Conservation (phyloP, 2,888 invertebrate species). For the Drosophila dives region DNA sequence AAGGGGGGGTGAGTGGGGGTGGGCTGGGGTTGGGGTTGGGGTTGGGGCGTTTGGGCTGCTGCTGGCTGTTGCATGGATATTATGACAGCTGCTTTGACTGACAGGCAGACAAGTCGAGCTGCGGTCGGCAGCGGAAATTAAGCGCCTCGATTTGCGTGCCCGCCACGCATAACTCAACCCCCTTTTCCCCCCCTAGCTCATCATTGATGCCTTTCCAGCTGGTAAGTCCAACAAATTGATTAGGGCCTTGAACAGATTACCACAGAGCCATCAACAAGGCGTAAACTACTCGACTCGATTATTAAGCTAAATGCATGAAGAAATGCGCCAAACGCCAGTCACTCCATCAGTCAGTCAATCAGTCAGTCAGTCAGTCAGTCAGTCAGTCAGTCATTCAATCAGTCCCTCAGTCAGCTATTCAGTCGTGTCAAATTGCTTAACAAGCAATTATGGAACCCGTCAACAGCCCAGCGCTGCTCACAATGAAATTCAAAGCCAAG, state of each 20-base stretch:
- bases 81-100: slow-evolving; percentile 71
- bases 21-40: no score
- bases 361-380: slow-evolving; percentile 16
- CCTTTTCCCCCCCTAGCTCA: neutral
- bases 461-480: slow-evolving; percentile 33
- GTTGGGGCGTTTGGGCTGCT: neutral
- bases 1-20: neutral
- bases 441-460: slow-evolving; percentile 59
- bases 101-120: slow-evolving; percentile 31
- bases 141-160: slow-evolving; percentile 80
- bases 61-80: slow-evolving; percentile 33
- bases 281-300: slow-evolving; percentile 42
- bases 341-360: slow-evolving; percentile 18
- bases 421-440: slow-evolving; percentile 63
- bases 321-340: slow-evolving; percentile 16
- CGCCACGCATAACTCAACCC: slow-evolving; percentile 79
- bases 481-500: slow-evolving; percentile 37
- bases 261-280: slow-evolving; percentile 50
- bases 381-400: slow-evolving; percentile 1
- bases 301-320: slow-evolving; percentile 42
- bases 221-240: slow-evolving; percentile 51
- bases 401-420: slow-evolving; percentile 14
- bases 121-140: slow-evolving; percentile 76
- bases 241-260: slow-evolving; percentile 31
- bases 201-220: neutral